Base-by-base conservation (phyloP, 2,888 invertebrate genomes). In the Agrenia bidenticulata region DNA sequence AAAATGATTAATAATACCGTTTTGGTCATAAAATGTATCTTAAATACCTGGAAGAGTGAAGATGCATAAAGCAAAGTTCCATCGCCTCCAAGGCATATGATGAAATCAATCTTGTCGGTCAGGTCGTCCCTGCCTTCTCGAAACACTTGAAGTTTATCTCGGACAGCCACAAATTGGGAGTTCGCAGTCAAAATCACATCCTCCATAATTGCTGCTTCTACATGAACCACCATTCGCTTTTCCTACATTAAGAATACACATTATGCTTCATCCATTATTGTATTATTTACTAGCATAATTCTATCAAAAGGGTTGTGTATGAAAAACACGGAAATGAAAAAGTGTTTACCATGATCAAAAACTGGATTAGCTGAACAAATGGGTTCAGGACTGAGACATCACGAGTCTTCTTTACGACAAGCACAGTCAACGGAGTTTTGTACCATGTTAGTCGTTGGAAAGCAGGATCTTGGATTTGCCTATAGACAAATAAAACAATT, bases 401-500 rank as follows among this genome's bases (percentile, higher is more conserved):
- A 80, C 93, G 88, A 61, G 94, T 91, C 81, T 97, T 97, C 83
- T 96, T 96, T 82, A 97, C 94, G 72, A 97, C 94, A 76, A 97
- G 86, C 76, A 96, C 96, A n/a, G 92, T 92, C 74, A 95, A 85
- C 1, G 96, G 96, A 21, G 94, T 91, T 81, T 95, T 96, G 86
- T 94, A 92, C 97, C 97, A 97, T 53, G 92, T 94, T 78, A 97
- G 84, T 78, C 95, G 86, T 84, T 96, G 96, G 79, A 94, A 94
- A 78, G 94, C 94, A 49, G 96, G 97, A 82, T 97, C 96, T 82
- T 96, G 96, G 79, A 96, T 95, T 81, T 94, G 93, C 91, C 92
- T 93, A 83, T 24, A 81, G 83, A 69, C 64, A 64, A 64, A 75
- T 59, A 66, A n/a, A 23, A 61, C 51, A 11, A 51, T 51, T 17